Evolutionary conservation across 30 jellyfish, hydroid and myxozoan genomes (phyloP), one percentile per base, ranked within the genome.

Genomic region (Hydractinia echinata): DNA sequence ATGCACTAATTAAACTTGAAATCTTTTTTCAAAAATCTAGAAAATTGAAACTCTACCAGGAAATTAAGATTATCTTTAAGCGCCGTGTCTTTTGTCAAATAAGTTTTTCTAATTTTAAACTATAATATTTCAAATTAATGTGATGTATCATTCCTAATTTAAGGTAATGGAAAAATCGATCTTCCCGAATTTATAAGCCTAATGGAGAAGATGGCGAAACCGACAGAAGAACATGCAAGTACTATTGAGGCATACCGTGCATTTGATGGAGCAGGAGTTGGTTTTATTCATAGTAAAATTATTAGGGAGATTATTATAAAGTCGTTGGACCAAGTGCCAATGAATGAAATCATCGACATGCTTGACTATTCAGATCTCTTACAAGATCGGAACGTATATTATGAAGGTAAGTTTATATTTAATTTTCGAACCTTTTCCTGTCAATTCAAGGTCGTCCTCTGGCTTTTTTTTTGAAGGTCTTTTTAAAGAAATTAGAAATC

Each of bases 141-240:
- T 30, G 44, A 30, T 30, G 44, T 30, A 30, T 30, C 44, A 30
- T 30, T 30, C 44, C 44, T 30, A 30, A 20, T 66, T 81, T 54
- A 48, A 91, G 98, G 98, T 11, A 91, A 91, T 73, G 98, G 98
- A 16, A 91, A 82, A 81, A 86, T 91, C 20, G 98, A 91, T 72
- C 87, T 91, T 73, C 95, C 96, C 11, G 98, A 91, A 76, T 91
- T 91, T 64, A 94, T 91, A 6, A 83, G 77, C 49, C 66, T 91
- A 77, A 91, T 91, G 98, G 96, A 86, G 74, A 91, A 91, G 69
- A 91, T 91, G 98, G 73, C 92, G 73, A 91, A 91, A 67, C 98
- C 98, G 56, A 91, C 56, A 51, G 98, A 91, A 76, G 98, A 91
- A 68, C 92, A 91, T 15, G 92, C 88, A 11, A 89, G 96, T 15